Percentiles rank a stretch among this genome's conserved stretches.
Evolutionary conservation across 2,888 invertebrate genomes (phyloP).

Genomic region (Amaurobius ferox): DNA sequence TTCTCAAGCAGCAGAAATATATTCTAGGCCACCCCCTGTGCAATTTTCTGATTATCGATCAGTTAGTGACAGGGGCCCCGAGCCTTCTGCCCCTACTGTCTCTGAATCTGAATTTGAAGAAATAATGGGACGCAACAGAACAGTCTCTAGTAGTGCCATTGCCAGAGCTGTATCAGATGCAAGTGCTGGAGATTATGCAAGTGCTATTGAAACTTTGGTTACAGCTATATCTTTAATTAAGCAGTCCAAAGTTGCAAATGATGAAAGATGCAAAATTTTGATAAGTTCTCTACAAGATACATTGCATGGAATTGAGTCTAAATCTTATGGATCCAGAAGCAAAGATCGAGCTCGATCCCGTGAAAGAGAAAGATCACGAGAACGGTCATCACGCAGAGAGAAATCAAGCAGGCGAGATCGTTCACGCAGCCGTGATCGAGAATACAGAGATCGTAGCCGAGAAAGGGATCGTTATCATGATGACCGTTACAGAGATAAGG

Average conservation of each 20-base stretch:
- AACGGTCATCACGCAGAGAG: conserved; percentile 75
- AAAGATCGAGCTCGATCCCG: conserved; percentile 82
- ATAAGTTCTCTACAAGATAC: conserved; percentile 98
- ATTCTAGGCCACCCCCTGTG: conserved; percentile 81
- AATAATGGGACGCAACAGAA: conserved; percentile 96
- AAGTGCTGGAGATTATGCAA: conserved; percentile 96
- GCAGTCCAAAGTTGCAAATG: conserved; percentile 96
- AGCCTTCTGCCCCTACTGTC: conserved; percentile 77
- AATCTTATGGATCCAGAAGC: conserved; percentile 89
- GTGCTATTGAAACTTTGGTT: conserved; percentile 98
- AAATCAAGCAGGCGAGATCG: conserved; percentile 76
- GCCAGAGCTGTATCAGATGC: conserved; percentile 98
- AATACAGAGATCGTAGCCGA: conserved; percentile 81
- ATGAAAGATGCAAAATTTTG: conserved; percentile 98
- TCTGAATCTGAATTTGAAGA: conserved; percentile 97
- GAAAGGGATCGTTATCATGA: conserved; percentile 81
- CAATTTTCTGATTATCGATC: conserved; percentile 74
- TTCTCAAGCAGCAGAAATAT: conserved; percentile 80
- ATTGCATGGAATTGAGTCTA: conserved; percentile 96
- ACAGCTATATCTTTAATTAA: conserved; percentile 99
- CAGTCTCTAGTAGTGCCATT: conserved; percentile 98
- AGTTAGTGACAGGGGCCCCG: conserved; percentile 36
- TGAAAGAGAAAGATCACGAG: conserved; percentile 83
- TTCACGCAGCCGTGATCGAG: conserved; percentile 79
- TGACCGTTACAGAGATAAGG: conserved; percentile 75